Evolutionary conservation across 1,140 invertebrate species (phyloP).

Genomic region (Papilio polyxenes): DNA sequence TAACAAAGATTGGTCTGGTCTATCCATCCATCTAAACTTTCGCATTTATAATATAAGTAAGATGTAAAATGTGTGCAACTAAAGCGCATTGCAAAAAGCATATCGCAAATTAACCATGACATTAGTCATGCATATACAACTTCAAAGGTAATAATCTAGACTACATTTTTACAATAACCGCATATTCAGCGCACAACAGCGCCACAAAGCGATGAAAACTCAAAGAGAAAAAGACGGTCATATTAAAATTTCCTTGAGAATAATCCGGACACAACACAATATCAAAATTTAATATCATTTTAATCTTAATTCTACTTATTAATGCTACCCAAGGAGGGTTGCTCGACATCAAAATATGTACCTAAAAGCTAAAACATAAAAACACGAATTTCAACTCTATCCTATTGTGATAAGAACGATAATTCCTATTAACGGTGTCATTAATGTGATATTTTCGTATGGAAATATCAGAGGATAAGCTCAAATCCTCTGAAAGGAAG

Average conservation of each 20-base stretch:
- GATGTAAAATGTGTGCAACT: no score
- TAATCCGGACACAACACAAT: conserved; percentile 79
- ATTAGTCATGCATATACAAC: neutral
- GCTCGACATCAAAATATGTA: conserved; percentile 50
- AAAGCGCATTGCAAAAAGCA: no score
- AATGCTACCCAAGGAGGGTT: conserved; percentile 71
- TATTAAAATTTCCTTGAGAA: conserved; percentile 79
- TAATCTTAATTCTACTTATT: conserved; percentile 80
- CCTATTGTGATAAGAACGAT: conserved; percentile 21
- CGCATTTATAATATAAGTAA: no score
- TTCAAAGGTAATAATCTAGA: conserved; percentile 5
- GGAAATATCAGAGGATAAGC: conserved; percentile 53
- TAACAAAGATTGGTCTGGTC: no score
- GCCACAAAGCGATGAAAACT: conserved; percentile 54
- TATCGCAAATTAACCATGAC: no score
- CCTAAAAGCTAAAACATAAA: conserved; percentile 37
- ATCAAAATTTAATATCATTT: conserved; percentile 81
- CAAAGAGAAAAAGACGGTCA: conserved; percentile 62
- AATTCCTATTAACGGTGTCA: conserved; percentile 28
- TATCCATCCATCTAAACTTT: no score
- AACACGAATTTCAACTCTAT: conserved; percentile 41
- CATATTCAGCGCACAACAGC: conserved; percentile 2
- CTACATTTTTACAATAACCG: neutral
- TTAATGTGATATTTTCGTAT: conserved; percentile 32
- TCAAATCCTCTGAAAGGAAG: conserved; percentile 64